These are phyloP conservation scores for Eubucco bourcierii DNA, from an alignment of 2,113 vertebrate genomes.

Conservation along the genomic window DNA sequence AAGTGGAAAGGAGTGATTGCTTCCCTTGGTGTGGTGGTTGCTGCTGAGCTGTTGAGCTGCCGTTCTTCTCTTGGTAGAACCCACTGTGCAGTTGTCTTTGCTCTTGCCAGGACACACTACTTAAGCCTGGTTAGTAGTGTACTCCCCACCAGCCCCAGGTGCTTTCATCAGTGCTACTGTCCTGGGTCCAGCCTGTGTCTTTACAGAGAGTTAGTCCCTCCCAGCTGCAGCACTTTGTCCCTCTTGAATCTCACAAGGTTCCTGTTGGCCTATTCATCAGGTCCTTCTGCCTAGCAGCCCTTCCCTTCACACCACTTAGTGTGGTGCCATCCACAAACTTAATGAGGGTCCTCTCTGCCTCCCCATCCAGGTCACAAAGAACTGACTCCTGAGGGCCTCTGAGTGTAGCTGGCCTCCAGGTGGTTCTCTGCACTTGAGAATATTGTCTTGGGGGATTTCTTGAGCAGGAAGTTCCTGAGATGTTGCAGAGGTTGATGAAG, in stretches of 20 bases:
- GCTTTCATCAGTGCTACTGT: neutral
- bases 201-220: neutral
- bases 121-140: neutral
- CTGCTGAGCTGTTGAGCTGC: neutral
- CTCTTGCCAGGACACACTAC: neutral
- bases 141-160: neutral
- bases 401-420: accelerated
- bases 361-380: neutral
- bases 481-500: neutral
- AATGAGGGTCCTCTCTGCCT: neutral
- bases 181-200: accelerated
- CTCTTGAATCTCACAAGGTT: neutral
- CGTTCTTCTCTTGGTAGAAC: neutral
- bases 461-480: neutral
- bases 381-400: neutral
- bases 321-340: neutral
- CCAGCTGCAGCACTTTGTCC: neutral
- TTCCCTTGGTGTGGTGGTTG: neutral
- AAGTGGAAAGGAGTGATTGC: neutral
- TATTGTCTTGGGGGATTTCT: neutral
- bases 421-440: neutral
- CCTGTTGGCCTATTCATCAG: neutral
- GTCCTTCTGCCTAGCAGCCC: neutral
- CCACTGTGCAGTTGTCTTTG: neutral
- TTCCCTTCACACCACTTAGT: neutral